Percentiles rank a stretch among this genome's conserved stretches.
Conservation (phyloP, 2,113 vertebrate species). For the Benitochromis conjunctus region DNA sequence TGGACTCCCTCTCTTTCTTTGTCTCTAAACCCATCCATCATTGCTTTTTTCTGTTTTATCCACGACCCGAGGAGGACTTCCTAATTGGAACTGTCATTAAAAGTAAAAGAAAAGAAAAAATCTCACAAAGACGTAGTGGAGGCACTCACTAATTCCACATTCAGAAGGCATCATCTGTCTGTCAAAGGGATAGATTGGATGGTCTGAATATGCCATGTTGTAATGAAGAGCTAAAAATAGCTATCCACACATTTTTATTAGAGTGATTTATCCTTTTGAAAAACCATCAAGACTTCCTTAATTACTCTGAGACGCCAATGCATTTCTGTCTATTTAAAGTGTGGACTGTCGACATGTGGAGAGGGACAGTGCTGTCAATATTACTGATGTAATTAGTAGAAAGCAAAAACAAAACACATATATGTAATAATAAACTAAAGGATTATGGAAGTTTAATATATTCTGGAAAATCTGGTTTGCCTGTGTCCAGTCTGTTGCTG, state of each 20-base stretch:
- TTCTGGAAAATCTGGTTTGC: no score
- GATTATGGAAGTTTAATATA: accelerated
- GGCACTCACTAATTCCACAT: slow-evolving; percentile 27
- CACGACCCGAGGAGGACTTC: slow-evolving; percentile 28
- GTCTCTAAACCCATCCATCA: slow-evolving; percentile 37
- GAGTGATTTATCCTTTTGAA: slow-evolving; percentile 18
- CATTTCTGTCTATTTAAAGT: not conserved
- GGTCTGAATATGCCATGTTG: slow-evolving; percentile 37
- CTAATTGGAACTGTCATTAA: slow-evolving; percentile 58
- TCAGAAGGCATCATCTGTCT: slow-evolving; percentile 28
- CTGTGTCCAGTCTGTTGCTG: no score
- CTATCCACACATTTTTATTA: slow-evolving; percentile 17
- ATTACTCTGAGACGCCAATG: not conserved
- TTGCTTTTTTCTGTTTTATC: slow-evolving; percentile 6
- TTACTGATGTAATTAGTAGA: not conserved
- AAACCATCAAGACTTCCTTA: slow-evolving; percentile 13
- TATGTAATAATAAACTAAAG: no score
- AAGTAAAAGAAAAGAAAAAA: slow-evolving; percentile 25
- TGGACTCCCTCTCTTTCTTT: slow-evolving; percentile 20
- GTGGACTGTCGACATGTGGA: not conserved
- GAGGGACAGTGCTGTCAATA: no score
- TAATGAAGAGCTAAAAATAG: slow-evolving; percentile 49
- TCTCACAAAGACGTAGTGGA: slow-evolving; percentile 15
- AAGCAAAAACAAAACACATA: not conserved
- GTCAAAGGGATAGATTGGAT: slow-evolving; percentile 30